Evolutionary conservation across 2,113 vertebrate species (phyloP).

Genomic region (Ammospiza nelsoni): DNA sequence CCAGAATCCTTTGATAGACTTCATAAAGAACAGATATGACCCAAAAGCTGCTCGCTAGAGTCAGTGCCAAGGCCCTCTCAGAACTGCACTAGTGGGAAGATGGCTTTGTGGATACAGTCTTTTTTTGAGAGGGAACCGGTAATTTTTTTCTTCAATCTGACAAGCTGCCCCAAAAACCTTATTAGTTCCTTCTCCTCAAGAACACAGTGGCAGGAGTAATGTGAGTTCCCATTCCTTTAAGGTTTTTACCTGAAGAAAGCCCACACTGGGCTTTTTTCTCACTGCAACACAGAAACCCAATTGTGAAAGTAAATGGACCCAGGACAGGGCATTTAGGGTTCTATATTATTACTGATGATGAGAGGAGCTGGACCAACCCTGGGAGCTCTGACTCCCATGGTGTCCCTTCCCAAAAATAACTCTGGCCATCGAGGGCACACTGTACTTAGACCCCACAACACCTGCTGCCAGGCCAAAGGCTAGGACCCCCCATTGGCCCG

Average conservation of each 20-base stretch:
- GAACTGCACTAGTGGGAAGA: background rate
- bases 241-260: background rate
- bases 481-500: background rate
- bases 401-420: background rate
- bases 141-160: background rate
- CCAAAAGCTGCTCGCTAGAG: background rate
- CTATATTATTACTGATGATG: fast-evolving
- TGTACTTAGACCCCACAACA: background rate
- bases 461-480: background rate
- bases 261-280: background rate
- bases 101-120: background rate
- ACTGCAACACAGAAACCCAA: background rate
- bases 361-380: background rate
- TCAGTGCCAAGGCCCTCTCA: background rate
- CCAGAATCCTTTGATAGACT: background rate
- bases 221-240: background rate
- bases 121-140: background rate
- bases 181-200: background rate
- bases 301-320: background rate
- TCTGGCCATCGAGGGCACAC: background rate
- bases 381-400: background rate
- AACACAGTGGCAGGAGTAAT: background rate
- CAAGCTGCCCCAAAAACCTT: background rate
- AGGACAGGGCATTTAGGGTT: background rate
- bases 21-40: background rate